Evolutionary conservation across 2,113 vertebrate genomes (phyloP), one percentile per base, ranked within the genome.

Genomic region (Laterallus jamaicensis): DNA sequence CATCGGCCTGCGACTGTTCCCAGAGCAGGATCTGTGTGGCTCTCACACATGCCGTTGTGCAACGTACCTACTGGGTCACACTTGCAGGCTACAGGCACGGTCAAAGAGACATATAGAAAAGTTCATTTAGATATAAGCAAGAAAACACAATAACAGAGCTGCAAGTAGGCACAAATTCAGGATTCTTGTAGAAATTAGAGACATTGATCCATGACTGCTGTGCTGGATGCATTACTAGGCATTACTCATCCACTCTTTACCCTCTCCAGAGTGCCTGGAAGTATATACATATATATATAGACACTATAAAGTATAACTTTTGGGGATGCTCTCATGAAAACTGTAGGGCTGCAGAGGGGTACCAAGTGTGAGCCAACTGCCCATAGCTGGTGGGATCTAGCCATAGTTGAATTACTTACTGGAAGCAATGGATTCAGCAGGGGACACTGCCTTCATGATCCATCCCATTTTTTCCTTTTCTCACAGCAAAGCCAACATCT

Each of bases 31-130:
- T 98, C 98, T 3, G 96, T 98, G 75, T 7, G 91, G 54, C 97
- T 79, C 49, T 99, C 98, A 25, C 99, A 99, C 62, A 96, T n/a
- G 2, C 98, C 98, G 1, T 71, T 86, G 0, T 81, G 96, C 47
- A 97, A 5, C 0, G 98, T 98, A 3, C 99, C 99, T 2, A 80
- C 95, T 1, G 97, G 97, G 90, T 98, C 93, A 66, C 99, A 99
- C 70, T 95, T 86, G 92, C 98, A 99, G 2, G 98, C 99, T 99
- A 54, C 39, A 76, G 32, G 66, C 42, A 93, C 11, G 91, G 67
- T 37, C n/a, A 83, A 29, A 24, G 37, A 90, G 32, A 96, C n/a
- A 58, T 37, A n/a, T 68, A 54, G 44, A 40, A 62, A 55, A 42
- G 1, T 11, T 39, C 7, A 11, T 28, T 82, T 20, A 94, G 54